Evolutionary conservation across 2,888 invertebrate genomes (phyloP).

Genomic region (Lasioglossum malachurum): DNA sequence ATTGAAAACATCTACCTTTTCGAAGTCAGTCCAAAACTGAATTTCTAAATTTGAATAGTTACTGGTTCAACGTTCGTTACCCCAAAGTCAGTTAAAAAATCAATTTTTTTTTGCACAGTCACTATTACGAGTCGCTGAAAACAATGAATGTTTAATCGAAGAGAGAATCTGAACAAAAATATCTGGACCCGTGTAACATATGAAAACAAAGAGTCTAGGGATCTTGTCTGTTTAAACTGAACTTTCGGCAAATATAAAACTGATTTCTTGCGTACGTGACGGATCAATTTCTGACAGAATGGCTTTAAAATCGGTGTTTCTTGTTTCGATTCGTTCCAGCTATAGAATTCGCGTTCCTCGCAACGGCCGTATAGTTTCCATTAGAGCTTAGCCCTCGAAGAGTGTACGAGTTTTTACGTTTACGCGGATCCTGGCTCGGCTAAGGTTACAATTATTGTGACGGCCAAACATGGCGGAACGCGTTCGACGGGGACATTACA

Average conservation of each 20-base stretch:
- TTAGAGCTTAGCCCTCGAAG: slow-evolving; percentile 38
- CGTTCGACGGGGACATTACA: slow-evolving; percentile 17
- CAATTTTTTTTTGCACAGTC: background rate
- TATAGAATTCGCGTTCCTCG: slow-evolving; percentile 52
- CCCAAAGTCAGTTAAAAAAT: background rate
- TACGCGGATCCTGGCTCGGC: slow-evolving; percentile 28
- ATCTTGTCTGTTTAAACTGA: background rate
- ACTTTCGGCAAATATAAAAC: background rate
- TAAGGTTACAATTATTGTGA: slow-evolving; percentile 45
- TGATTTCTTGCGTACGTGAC: background rate
- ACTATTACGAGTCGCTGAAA: background rate
- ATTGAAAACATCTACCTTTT: background rate
- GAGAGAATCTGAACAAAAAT: background rate
- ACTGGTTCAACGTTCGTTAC: background rate
- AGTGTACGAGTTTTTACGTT: slow-evolving; percentile 40
- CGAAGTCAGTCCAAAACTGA: background rate
- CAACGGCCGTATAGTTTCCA: slow-evolving; percentile 60
- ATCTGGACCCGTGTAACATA: background rate
- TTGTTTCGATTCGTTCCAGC: slow-evolving; percentile 3
- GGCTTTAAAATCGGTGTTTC: background rate
- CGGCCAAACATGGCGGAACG: slow-evolving; percentile 9
- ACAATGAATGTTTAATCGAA: background rate
- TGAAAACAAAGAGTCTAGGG: background rate
- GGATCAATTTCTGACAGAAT: background rate
- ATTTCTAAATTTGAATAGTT: background rate